A percentile compares a stretch with the other conserved stretches of the same genome.
Evolutionary conservation across 2,113 vertebrate genomes (phyloP).

Genomic region (Leucoraja erinaceus): DNA sequence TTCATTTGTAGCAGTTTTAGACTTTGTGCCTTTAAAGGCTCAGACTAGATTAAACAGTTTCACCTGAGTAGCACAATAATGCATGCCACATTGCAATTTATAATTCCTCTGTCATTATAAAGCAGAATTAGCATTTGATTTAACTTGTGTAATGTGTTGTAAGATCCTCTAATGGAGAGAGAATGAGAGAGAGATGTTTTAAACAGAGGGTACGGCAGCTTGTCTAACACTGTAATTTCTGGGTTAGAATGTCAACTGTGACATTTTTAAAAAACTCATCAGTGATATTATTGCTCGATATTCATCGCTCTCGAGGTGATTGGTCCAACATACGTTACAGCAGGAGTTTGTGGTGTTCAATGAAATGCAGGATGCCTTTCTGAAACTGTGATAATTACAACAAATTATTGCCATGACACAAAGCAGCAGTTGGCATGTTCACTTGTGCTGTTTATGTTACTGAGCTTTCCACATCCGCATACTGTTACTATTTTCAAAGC

Average conservation of each 20-base stretch:
- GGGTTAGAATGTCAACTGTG: not conserved
- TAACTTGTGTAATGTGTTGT: not conserved
- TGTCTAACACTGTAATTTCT: not conserved
- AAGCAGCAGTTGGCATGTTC: not conserved
- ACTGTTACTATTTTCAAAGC: not conserved
- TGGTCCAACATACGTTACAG: conserved; percentile 1
- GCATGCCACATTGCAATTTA: not conserved
- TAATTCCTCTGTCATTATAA: not conserved
- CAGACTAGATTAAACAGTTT: not conserved
- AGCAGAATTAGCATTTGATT: too few species aligned
- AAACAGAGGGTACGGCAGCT: not conserved
- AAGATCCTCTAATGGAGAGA: not conserved
- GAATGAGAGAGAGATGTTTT: not conserved
- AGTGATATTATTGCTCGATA: not conserved
- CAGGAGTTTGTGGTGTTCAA: not conserved
- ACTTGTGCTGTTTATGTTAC: not conserved
- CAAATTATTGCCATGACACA: not conserved
- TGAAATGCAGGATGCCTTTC: not conserved
- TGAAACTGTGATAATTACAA: conserved; percentile 24
- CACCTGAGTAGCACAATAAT: not conserved
- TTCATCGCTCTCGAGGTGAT: not conserved
- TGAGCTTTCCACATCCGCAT: conserved; percentile 14
- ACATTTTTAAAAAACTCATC: not conserved
- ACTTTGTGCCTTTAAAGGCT: not conserved
- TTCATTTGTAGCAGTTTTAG: not conserved